Percentiles rank a stretch among this genome's conserved stretches.
phyloP scores from a whole-genome alignment of 37 sponge, comb jelly and placozoan species.

The Lycopodina hypogea region DNA sequence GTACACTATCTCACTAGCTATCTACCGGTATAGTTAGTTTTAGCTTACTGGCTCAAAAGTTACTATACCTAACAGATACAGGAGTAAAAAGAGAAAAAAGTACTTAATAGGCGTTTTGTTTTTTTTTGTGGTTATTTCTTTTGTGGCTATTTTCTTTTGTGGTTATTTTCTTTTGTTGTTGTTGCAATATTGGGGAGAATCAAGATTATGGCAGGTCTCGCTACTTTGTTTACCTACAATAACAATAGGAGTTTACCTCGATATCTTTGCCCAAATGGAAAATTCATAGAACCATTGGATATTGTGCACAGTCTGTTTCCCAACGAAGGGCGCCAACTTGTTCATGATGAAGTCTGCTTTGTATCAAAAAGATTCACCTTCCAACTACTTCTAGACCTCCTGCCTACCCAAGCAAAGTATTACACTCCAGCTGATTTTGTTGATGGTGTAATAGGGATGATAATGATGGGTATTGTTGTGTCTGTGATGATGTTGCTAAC shows the following conservation, averaged over 20 bases:
- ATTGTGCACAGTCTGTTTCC: conserved; percentile 53
- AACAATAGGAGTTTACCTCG: conserved; percentile 7
- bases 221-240: not conserved
- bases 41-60: no score
- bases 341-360: conserved; percentile 39
- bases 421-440: conserved; percentile 54
- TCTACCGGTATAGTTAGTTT: no score
- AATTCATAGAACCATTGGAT: conserved; percentile 58
- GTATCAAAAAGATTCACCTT: conserved; percentile 13
- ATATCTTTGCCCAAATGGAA: conserved; percentile 57
- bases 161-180: no score
- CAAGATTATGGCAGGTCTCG: not conserved
- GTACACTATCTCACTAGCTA: no score
- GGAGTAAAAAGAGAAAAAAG: no score
- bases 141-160: no score
- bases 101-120: no score
- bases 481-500: conserved; percentile 14
- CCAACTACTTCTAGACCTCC: conserved; percentile 10
- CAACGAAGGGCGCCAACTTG: conserved; percentile 37
- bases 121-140: no score
- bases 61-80: no score
- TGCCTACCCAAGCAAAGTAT: conserved; percentile 31
- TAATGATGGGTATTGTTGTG: conserved; percentile 26
- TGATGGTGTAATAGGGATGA: conserved; percentile 40
- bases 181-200: no score